phyloP scores from a whole-genome alignment of 2,888 invertebrate genomes.

The Poecilus cupreus region DNA sequence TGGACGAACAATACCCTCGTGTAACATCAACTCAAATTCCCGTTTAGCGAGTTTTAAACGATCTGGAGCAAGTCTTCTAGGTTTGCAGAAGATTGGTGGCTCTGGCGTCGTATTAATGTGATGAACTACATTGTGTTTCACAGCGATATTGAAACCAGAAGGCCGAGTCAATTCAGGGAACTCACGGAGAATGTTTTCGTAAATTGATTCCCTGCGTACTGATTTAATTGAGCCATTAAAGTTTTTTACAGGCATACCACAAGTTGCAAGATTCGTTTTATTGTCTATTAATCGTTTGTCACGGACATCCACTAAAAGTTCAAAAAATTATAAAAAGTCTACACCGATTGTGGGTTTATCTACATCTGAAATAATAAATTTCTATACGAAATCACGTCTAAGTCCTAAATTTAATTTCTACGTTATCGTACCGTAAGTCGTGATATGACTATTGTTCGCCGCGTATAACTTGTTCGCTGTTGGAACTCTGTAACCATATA shows the following conservation, averaged over 20 bases:
- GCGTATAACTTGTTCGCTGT: background rate
- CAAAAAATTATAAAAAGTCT: slow-evolving; percentile 65
- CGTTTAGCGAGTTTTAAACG: slow-evolving; percentile 62
- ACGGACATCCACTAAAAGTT: slow-evolving; percentile 65
- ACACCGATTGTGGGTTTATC: slow-evolving; percentile 66
- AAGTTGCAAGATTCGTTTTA: background rate
- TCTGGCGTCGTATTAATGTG: slow-evolving; percentile 64
- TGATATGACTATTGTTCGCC: background rate
- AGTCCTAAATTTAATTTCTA: slow-evolving; percentile 63
- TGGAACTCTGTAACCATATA: background rate
- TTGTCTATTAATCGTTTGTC: background rate
- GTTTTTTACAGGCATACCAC: background rate
- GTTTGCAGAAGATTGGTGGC: slow-evolving; percentile 62
- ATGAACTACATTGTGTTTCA: slow-evolving; percentile 59
- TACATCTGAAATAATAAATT: slow-evolving; percentile 66
- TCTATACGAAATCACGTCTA: slow-evolving; percentile 64
- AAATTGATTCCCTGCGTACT: background rate
- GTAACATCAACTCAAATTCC: slow-evolving; percentile 63
- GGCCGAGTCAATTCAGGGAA: background rate
- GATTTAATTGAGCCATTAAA: background rate
- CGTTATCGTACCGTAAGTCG: background rate
- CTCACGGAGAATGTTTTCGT: background rate
- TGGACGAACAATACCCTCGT: slow-evolving; percentile 62
- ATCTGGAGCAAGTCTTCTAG: slow-evolving; percentile 65
- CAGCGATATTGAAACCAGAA: background rate